Conservation (phyloP, 2,797 vertebrate genomes). For the Gymnodraco acuticeps region DNA sequence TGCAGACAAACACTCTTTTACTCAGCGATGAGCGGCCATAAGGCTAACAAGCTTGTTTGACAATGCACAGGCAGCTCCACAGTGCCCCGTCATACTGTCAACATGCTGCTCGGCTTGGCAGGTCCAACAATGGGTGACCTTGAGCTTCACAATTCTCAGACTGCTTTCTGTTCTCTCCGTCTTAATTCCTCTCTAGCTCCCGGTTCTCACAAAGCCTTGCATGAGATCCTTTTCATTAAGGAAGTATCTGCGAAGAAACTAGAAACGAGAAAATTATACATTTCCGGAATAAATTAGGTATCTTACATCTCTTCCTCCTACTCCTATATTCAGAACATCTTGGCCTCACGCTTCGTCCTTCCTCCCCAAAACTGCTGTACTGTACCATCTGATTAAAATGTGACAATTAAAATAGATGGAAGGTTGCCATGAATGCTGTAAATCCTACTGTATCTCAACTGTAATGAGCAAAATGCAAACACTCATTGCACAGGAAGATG, state of each 20-base stretch:
- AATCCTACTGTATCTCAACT: constrained; percentile 21
- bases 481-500: constrained; percentile 10
- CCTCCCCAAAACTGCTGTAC: constrained; percentile 16
- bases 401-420: constrained; percentile 30
- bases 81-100: constrained; percentile 30
- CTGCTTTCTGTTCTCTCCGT: constrained; percentile 2
- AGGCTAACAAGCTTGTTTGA: constrained; percentile 56
- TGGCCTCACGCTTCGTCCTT: constrained; percentile 5
- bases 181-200: constrained; percentile 1
- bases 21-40: constrained; percentile 25
- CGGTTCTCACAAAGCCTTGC: constrained; percentile 18
- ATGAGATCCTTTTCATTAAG: not conserved
- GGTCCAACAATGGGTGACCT: constrained; percentile 49
- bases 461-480: constrained; percentile 41
- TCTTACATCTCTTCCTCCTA: constrained; percentile 22
- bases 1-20: constrained; percentile 22
- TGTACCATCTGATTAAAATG: constrained; percentile 29
- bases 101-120: constrained; percentile 47
- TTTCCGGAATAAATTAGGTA: constrained; percentile 52
- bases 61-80: constrained; percentile 47
- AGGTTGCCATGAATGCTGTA: constrained; percentile 16
- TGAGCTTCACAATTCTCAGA: constrained; percentile 38
- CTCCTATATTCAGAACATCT: constrained; percentile 38
- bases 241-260: constrained; percentile 3
- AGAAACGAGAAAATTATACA: constrained; percentile 11